Base-by-base conservation (phyloP, 2,113 vertebrate genomes). In the Micronisus gabar region DNA sequence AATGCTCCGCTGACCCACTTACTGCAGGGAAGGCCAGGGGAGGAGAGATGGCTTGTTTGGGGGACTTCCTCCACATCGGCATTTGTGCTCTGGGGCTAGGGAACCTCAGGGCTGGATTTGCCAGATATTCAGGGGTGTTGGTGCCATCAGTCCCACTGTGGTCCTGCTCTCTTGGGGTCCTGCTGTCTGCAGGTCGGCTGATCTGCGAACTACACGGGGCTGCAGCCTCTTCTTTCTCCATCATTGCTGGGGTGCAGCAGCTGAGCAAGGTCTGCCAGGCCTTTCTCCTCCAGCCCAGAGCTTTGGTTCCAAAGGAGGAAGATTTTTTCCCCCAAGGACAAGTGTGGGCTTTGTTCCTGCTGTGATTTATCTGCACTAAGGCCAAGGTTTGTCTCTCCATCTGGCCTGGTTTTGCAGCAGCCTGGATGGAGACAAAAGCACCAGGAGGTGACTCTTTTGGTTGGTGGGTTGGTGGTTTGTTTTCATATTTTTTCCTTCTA, bases 151-250 rank as follows among this genome's bases (percentile, higher is more conserved):
- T 32, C 18, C 15, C 1, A 0, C 65, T 94, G 55, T 52, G 50
- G n/a, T 89, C 71, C 88, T 67, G 41, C 47, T 82, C 26, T 14
- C 4, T 82, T 5, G 2, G 30, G 11, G 7, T 70, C 40, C 8
- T 4, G 4, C 22, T 87, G 27, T 29, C 32, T 10, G 4, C 5
- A 10, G 43, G 8, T 45, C 2, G 1, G 3, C 15, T 13, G 20
- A 8, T 41, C 55, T 19, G 12, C 26, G 29, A 65, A 15, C 48
- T 65, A 40, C 40, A 12, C 0, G 1, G 59, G 47, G 22, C 65
- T 78, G n/a, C 66, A 74, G 62, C 47, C 52, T 26, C 18, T n/a
- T 75, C 81, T 72, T 50, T 43, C 41, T 82, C 41, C 12, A 2
- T 65, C 48, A 7, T 19, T 73, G 53, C 30, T 73, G 48, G 61